Conservation (phyloP, 2,888 invertebrate genomes). For the Pediacus dermestoides region DNA sequence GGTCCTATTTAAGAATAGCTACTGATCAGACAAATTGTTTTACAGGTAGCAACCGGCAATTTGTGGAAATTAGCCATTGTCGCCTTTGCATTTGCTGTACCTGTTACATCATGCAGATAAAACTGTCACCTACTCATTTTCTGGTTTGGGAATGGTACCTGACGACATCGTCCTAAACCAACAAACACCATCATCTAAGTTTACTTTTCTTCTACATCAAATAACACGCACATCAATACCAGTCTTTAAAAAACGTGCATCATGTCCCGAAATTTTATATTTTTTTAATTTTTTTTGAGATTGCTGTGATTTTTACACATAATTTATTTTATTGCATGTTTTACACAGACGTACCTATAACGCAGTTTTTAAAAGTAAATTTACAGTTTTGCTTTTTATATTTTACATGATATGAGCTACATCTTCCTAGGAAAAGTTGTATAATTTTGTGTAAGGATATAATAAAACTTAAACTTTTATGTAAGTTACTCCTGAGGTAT, state of each 20-base stretch:
- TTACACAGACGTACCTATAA: slow-evolving; percentile 7
- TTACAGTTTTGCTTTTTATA: no score
- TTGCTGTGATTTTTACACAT: slow-evolving; percentile 33
- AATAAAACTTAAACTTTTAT: no score
- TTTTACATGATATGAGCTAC: no score
- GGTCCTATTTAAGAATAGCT: no score
- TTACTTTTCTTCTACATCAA: neutral
- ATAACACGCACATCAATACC: slow-evolving; percentile 14
- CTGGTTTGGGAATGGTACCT: slow-evolving; percentile 23
- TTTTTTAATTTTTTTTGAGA: slow-evolving; percentile 24
- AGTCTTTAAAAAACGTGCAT: slow-evolving; percentile 10
- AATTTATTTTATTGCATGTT: slow-evolving; percentile 21
- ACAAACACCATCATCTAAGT: slow-evolving; percentile 19
- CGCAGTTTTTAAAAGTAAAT: no score
- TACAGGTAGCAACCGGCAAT: slow-evolving; percentile 47
- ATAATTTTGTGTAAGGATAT: no score
- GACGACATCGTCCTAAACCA: slow-evolving; percentile 30
- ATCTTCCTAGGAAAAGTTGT: no score
- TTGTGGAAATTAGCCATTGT: slow-evolving; percentile 48
- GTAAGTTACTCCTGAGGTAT: no score
- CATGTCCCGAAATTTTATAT: slow-evolving; percentile 16
- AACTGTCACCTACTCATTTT: slow-evolving; percentile 19
- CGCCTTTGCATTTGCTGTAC: slow-evolving; percentile 50
- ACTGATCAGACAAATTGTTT: no score
- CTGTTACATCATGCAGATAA: slow-evolving; percentile 40